These are phyloP conservation scores for Platanista minor DNA, from an alignment of 2,113 vertebrate genomes.

Conservation along the genomic window DNA sequence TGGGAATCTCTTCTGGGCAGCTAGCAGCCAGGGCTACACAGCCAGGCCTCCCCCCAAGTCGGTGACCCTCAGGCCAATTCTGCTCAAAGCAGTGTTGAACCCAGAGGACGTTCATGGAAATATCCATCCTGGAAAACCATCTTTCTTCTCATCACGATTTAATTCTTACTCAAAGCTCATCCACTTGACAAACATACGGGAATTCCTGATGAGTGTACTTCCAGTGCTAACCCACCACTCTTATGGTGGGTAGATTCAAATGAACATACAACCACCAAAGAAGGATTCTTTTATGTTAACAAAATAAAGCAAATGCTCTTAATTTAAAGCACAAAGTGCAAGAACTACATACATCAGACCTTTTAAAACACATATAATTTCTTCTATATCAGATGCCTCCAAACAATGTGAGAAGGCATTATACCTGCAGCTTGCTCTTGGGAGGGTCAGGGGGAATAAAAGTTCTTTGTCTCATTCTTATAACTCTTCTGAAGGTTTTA, in stretches of 20 bases:
- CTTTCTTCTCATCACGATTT: not conserved
- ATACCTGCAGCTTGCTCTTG: not conserved
- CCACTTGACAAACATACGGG: too few relatives aligned
- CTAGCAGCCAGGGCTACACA: not conserved
- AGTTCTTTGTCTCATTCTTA: not conserved
- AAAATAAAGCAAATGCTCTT: conserved; percentile 22
- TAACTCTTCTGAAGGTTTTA: not conserved
- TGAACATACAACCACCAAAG: not conserved
- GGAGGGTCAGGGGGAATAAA: not conserved
- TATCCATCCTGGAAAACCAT: not conserved
- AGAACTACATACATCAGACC: not conserved
- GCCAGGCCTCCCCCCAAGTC: not conserved
- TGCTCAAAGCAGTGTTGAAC: not conserved
- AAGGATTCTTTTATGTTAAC: not conserved
- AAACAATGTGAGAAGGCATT: not conserved
- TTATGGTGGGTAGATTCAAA: not conserved
- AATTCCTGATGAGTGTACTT: fast-evolving
- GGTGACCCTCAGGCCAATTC: not conserved
- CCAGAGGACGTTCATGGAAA: not conserved
- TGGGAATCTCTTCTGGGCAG: not conserved
- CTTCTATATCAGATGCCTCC: not conserved
- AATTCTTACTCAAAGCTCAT: not conserved
- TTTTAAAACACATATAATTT: not conserved
- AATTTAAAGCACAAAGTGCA: not conserved
- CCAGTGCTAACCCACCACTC: fast-evolving